Conservation (phyloP, 2,888 invertebrate genomes). For the Phymatocera aterrima region DNA sequence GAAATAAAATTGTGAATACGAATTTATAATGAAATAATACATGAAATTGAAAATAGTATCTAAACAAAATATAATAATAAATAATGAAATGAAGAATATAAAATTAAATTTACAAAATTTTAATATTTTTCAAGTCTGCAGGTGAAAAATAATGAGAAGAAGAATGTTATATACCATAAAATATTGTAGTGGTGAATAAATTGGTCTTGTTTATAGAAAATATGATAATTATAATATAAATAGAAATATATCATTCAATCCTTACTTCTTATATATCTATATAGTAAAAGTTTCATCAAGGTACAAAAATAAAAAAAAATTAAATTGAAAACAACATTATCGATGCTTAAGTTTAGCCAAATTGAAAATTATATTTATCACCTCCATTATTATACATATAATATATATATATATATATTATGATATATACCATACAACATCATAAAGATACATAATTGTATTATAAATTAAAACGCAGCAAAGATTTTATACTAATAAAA, state of each 20-base stretch:
- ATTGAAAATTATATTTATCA: slow-evolving; percentile 8
- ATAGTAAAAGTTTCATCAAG: slow-evolving; percentile 16
- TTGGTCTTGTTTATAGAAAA: slow-evolving; percentile 50
- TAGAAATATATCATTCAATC: slow-evolving; percentile 7
- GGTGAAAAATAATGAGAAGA: no score
- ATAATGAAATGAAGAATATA: neutral
- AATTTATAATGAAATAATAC: neutral
- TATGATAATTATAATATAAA: slow-evolving; percentile 17
- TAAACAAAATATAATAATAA: slow-evolving; percentile 3
- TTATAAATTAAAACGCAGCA: slow-evolving; percentile 6
- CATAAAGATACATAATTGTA: slow-evolving; percentile 21
- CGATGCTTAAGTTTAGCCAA: neutral
- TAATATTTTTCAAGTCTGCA: slow-evolving; percentile 30
- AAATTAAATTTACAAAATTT: slow-evolving; percentile 1
- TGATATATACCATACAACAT: neutral
- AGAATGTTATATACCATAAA: slow-evolving; percentile 47
- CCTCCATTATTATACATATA: neutral
- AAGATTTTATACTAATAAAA: slow-evolving; percentile 21
- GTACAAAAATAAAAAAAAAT: slow-evolving; percentile 34
- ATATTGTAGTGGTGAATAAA: slow-evolving; percentile 39
- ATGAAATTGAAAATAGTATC: neutral
- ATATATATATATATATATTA: neutral
- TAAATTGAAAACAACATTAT: neutral
- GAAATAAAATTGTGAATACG: slow-evolving; percentile 24
- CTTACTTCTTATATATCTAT: neutral